Evolutionary conservation across 1,140 invertebrate genomes (phyloP).

Genomic region (Vollenhovia emeryi): DNA sequence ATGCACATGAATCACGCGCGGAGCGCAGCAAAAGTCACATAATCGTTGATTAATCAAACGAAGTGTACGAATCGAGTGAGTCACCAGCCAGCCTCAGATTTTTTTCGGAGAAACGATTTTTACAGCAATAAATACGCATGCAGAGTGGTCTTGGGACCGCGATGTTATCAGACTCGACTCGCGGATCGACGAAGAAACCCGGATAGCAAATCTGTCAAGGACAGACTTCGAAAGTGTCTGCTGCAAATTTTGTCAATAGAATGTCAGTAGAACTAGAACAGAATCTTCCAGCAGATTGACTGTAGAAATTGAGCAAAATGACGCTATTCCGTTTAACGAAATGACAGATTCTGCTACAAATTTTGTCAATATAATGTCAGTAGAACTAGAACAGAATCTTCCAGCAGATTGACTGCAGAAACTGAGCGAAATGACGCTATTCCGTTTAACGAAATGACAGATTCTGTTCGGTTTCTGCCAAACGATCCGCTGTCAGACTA

Average conservation of each 20-base stretch:
- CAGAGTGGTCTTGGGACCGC: not conserved
- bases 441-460: not conserved
- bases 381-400: too few relatives aligned
- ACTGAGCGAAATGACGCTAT: too few relatives aligned
- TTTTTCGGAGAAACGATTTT: not conserved
- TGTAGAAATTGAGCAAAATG: too few relatives aligned
- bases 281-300: too few relatives aligned
- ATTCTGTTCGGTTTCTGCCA: not conserved
- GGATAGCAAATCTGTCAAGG: not conserved
- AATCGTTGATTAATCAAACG: constrained; percentile 22
- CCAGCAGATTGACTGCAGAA: too few relatives aligned
- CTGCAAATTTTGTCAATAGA: too few relatives aligned
- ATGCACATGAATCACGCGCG: constrained; percentile 14
- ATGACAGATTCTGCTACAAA: not conserved
- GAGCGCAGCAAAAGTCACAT: not conserved
- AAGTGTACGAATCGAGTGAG: not conserved
- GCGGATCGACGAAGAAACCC: not conserved
- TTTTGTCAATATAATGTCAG: too few relatives aligned
- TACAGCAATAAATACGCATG: not conserved
- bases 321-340: too few relatives aligned
- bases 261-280: too few relatives aligned
- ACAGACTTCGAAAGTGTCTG: not conserved
- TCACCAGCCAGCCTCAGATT: not conserved
- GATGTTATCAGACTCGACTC: not conserved
- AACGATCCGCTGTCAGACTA: too few relatives aligned